These are phyloP conservation scores for Coronaproctus castanopsis DNA, from an alignment of 2,888 invertebrate genomes.

Conservation along the genomic window DNA sequence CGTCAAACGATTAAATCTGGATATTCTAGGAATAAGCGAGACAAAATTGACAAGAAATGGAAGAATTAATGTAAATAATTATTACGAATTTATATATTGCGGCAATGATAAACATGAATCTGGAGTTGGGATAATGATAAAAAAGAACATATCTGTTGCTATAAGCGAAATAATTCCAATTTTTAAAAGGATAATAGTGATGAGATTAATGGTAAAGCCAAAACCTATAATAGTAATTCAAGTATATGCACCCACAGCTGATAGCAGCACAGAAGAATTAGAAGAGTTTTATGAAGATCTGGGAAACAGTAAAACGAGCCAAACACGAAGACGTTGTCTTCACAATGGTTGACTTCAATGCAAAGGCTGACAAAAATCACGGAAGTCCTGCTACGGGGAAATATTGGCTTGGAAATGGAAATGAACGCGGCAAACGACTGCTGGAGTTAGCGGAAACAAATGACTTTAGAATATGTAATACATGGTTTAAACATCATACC, in stretches of 20 bases:
- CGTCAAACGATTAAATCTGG: not conserved
- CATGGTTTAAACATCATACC: not conserved
- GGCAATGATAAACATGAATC: not conserved
- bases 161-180: not conserved
- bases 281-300: not conserved
- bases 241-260: not conserved
- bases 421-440: no score
- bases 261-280: not conserved
- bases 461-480: not conserved
- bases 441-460: not conserved
- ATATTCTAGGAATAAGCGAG: not conserved
- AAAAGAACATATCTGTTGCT: not conserved
- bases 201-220: not conserved
- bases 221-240: not conserved
- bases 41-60: not conserved
- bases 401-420: not conserved
- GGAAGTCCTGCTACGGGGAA: not conserved
- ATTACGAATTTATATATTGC: not conserved
- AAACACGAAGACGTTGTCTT: not conserved
- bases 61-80: not conserved
- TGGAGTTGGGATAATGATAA: not conserved
- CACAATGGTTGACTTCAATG: not conserved
- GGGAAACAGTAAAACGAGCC: not conserved
- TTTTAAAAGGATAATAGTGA: not conserved
- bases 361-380: not conserved